Conservation (phyloP, 2,797 vertebrate species). For the Notoglanidium macrostoma region DNA sequence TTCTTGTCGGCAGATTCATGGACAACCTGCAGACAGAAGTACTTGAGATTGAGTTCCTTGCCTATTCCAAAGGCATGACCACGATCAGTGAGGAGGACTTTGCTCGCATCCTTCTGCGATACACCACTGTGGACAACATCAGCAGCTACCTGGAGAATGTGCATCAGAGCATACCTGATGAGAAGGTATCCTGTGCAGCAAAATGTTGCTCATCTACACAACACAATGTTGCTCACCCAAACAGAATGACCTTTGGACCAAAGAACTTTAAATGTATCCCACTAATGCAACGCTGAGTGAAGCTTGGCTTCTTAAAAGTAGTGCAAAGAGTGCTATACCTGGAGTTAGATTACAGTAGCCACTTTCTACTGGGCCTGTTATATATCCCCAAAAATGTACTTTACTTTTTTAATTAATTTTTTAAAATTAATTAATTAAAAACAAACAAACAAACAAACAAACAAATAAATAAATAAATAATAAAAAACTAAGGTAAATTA, state of each 20-base stretch:
- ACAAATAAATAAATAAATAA: neutral
- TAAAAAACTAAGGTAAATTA: neutral
- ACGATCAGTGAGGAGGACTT: slow-evolving; percentile 99
- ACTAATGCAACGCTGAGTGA: neutral
- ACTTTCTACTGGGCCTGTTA: neutral
- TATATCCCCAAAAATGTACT: neutral
- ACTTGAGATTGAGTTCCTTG: slow-evolving; percentile 96
- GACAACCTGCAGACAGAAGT: slow-evolving; percentile 98
- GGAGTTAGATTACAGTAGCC: neutral
- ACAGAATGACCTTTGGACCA: slow-evolving; percentile 23
- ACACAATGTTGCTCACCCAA: neutral
- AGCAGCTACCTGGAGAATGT: slow-evolving; percentile 94
- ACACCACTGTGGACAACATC: slow-evolving; percentile 98
- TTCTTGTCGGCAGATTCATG: slow-evolving; percentile 85
- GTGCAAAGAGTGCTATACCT: neutral
- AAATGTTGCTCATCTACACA: neutral
- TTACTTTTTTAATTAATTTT: neutral
- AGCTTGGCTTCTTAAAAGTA: neutral
- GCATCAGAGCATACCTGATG: slow-evolving; percentile 90
- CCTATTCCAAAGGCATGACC: slow-evolving; percentile 98
- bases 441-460: too few relatives aligned
- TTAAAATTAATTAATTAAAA: neutral
- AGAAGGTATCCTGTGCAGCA: slow-evolving; percentile 76
- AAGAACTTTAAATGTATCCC: neutral
- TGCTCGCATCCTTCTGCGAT: slow-evolving; percentile 93